Conservation (phyloP, 2,888 invertebrate genomes). For the Dolomedes plantarius region DNA sequence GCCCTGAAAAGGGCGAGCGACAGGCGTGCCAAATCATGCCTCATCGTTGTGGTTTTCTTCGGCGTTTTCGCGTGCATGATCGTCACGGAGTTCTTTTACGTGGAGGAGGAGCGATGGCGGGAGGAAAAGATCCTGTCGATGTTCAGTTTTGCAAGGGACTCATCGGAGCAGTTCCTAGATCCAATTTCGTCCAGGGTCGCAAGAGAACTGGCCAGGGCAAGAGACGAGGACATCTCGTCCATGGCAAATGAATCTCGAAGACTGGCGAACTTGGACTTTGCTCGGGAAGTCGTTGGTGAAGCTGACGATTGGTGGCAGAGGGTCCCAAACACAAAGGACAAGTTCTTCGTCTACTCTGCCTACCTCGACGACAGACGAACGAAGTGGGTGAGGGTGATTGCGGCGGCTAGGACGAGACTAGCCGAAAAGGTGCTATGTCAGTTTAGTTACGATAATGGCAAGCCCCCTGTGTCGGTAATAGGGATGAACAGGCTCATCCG, state of each 20-base stretch:
- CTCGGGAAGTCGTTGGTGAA: slow-evolving; percentile 1
- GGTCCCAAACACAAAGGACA: slow-evolving; percentile 78
- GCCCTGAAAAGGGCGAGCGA: slow-evolving; percentile 77
- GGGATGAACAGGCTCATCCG: slow-evolving; percentile 83
- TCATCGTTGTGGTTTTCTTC: slow-evolving; percentile 93
- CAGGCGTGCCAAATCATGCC: slow-evolving; percentile 90
- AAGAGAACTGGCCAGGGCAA: slow-evolving; percentile 58
- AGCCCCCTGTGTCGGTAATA: slow-evolving; percentile 69
- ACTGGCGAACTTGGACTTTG: slow-evolving; percentile 15
- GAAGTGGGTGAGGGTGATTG: slow-evolving; percentile 83
- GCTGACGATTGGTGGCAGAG: slow-evolving; percentile 76
- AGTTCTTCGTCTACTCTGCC: slow-evolving; percentile 94
- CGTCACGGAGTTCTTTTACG: slow-evolving; percentile 87
- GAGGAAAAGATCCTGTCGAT: slow-evolving; percentile 57
- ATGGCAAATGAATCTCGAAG: slow-evolving; percentile 25
- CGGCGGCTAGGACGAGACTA: slow-evolving; percentile 90
- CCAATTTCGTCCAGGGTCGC: slow-evolving; percentile 52
- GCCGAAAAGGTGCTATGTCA: slow-evolving; percentile 84
- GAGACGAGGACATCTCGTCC: slow-evolving; percentile 61
- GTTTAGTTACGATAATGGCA: slow-evolving; percentile 78
- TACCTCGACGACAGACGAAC: slow-evolving; percentile 82
- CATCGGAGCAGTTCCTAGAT: slow-evolving; percentile 33
- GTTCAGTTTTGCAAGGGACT: slow-evolving; percentile 44
- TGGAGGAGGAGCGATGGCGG: slow-evolving; percentile 77
- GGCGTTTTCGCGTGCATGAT: slow-evolving; percentile 91